Conservation (phyloP, 2,113 vertebrate genomes). For the Astatoreochromis straeleni region DNA sequence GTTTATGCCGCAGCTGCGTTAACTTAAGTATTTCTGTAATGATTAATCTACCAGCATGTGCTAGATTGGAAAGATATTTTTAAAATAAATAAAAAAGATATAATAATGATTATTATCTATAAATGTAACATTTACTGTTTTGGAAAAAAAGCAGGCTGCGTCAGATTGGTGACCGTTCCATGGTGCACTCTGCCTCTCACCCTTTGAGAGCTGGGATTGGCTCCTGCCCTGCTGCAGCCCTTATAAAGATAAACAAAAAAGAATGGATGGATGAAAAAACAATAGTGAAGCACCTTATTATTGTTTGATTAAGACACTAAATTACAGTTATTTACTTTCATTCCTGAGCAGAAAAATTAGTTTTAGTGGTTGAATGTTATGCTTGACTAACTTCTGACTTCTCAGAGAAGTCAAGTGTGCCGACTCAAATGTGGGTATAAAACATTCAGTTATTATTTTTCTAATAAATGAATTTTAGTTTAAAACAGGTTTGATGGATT, state of each 20-base stretch:
- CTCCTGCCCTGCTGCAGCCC: background rate
- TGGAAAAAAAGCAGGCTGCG: background rate
- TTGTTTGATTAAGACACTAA: background rate
- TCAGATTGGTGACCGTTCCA: background rate
- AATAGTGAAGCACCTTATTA: background rate
- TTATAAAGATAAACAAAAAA: background rate
- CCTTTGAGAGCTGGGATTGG: background rate
- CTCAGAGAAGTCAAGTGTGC: background rate
- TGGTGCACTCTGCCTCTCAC: background rate
- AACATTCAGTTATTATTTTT: background rate
- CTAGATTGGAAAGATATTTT: background rate
- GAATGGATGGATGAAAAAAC: background rate
- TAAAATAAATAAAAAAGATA: background rate
- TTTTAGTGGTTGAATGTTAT: background rate
- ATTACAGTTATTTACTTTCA: background rate
- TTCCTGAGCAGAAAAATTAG: background rate
- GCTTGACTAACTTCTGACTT: background rate
- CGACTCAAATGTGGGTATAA: background rate
- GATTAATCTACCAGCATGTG: background rate
- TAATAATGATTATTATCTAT: background rate
- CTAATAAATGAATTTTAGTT: background rate
- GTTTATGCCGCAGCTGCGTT: background rate
- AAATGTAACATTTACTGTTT: background rate
- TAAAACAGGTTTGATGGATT: background rate
- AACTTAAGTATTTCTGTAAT: background rate